Evolutionary conservation across 2,888 invertebrate species (phyloP).

Genomic region (Oscheius sp.): DNA sequence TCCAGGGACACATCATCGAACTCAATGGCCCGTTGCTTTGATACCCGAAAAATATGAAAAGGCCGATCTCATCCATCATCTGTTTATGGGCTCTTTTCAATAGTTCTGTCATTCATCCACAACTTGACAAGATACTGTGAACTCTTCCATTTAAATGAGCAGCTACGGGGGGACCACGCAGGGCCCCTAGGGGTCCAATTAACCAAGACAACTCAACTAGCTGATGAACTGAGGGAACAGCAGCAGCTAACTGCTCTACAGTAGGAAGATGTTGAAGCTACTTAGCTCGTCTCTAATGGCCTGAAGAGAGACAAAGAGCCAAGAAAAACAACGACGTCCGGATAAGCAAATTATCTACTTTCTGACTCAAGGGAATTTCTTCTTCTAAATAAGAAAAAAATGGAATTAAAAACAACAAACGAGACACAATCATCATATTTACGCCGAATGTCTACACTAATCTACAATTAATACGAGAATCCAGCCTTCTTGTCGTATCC

Average conservation of each 20-base stretch:
- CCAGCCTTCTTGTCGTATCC: slow-evolving; percentile 70
- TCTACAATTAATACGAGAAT: slow-evolving; percentile 59
- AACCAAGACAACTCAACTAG: not conserved
- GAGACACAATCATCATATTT: slow-evolving; percentile 5
- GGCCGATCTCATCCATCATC: slow-evolving; percentile 14
- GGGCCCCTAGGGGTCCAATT: not conserved
- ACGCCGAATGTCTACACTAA: slow-evolving; percentile 31
- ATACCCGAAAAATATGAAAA: slow-evolving; percentile 2
- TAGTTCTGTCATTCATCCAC: not conserved
- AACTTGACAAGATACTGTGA: slow-evolving; percentile 20
- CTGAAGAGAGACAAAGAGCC: not conserved
- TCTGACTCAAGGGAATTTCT: not conserved
- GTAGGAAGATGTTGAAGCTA: not conserved
- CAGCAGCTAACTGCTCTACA: not conserved
- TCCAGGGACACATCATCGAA: too few species aligned
- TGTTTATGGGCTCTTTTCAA: not conserved
- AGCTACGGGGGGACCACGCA: not conserved
- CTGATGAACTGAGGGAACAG: not conserved
- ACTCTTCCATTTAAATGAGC: slow-evolving; percentile 3
- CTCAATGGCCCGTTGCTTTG: slow-evolving; percentile 17
- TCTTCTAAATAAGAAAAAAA: not conserved
- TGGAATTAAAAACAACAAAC: not conserved
- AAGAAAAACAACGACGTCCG: too few species aligned
- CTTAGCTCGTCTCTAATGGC: not conserved
- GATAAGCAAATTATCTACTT: not conserved